Evolutionary conservation across 1,140 invertebrate species (phyloP).

Genomic region (Probaryconus sp.): DNA sequence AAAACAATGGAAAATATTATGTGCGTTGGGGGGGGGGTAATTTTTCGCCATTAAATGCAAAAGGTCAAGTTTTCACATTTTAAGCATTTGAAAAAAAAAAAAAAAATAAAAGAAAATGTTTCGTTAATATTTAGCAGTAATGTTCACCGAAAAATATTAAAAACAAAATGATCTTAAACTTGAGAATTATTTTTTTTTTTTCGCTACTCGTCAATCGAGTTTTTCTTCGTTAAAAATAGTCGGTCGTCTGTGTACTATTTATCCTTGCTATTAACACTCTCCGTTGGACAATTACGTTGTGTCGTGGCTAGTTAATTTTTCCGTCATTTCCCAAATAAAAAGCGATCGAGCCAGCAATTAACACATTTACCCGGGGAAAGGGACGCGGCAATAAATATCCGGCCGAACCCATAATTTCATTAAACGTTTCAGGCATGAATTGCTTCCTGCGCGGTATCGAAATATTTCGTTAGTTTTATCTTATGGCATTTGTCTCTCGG

Average conservation of each 20-base stretch:
- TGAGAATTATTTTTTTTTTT: no score
- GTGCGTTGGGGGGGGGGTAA: no score
- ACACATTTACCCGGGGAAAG: slow-evolving; percentile 30
- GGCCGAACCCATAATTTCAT: slow-evolving; percentile 12
- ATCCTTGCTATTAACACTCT: no score
- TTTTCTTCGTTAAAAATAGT: not conserved
- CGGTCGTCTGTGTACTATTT: not conserved
- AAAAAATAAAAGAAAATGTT: no score
- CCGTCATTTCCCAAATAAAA: slow-evolving; percentile 1
- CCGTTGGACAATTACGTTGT: not conserved
- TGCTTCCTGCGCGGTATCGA: slow-evolving; percentile 27
- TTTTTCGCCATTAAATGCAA: no score
- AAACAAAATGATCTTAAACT: no score
- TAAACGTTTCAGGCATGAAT: slow-evolving; percentile 25
- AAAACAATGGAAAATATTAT: no score
- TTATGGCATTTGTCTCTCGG: slow-evolving; percentile 3
- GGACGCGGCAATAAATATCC: slow-evolving; percentile 32
- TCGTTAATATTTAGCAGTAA: no score
- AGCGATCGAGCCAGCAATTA: slow-evolving; percentile 8
- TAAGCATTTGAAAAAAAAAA: no score
- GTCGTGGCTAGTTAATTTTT: not conserved
- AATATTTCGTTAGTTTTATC: slow-evolving; percentile 10
- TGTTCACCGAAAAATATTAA: no score
- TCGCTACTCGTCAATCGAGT: not conserved
- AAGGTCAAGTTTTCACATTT: no score